A percentile compares a stretch with the other conserved stretches of the same genome.
These are phyloP conservation scores for Zingel zingel DNA, from an alignment of 2,113 vertebrate species.

Conservation along the genomic window DNA sequence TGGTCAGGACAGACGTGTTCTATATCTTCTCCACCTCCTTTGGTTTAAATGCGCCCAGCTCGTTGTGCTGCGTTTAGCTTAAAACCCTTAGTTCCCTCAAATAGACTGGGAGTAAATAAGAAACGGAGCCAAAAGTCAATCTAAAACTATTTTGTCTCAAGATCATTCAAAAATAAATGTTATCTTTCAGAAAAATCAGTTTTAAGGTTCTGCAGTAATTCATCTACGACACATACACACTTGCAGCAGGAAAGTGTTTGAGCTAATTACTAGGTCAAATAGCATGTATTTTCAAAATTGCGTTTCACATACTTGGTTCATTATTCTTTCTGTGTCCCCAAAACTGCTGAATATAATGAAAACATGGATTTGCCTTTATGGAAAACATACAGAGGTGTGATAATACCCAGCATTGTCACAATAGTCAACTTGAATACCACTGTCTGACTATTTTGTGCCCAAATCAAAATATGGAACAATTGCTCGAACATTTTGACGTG, in stretches of 20 bases:
- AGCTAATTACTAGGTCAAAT: conserved; percentile 34
- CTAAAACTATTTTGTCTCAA: conserved; percentile 58
- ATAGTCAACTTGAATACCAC: not conserved
- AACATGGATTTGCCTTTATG: not conserved
- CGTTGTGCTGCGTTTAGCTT: conserved; percentile 79
- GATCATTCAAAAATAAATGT: conserved; percentile 90
- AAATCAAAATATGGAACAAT: not conserved
- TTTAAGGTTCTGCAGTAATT: conserved; percentile 64
- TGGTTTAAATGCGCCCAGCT: conserved; percentile 87
- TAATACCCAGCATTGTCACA: too few species aligned
- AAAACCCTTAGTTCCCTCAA: conserved; percentile 81
- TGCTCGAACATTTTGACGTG: not conserved
- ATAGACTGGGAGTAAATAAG: conserved; percentile 78
- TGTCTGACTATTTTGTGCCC: not conserved
- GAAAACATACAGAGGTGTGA: not conserved
- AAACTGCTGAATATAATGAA: not conserved
- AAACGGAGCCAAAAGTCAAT: conserved; percentile 64
- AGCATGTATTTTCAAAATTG: not conserved
- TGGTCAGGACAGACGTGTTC: conserved; percentile 73
- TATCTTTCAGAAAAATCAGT: conserved; percentile 63
- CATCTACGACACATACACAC: conserved; percentile 59
- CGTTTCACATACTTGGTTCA: conserved; percentile 12
- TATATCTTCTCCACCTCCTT: conserved; percentile 56
- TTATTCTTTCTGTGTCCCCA: not conserved
- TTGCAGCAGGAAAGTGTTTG: conserved; percentile 51